phyloP scores from a whole-genome alignment of 2,888 invertebrate species.

The Lomographa bimaculata region DNA sequence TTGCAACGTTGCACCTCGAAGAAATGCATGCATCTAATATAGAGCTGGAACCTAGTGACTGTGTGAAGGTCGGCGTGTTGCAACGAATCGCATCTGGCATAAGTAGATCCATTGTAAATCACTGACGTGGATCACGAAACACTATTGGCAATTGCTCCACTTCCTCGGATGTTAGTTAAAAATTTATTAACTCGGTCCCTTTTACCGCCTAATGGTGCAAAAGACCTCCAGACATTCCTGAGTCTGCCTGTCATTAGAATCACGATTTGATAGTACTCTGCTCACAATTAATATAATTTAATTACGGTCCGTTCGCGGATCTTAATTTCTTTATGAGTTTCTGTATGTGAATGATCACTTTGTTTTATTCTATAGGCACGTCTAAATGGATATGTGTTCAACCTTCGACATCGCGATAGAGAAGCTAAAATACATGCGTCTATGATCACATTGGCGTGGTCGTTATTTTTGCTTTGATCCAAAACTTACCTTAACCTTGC shows the following conservation, averaged over 20 bases:
- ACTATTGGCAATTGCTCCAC: slow-evolving; percentile 45
- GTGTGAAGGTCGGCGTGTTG: slow-evolving; percentile 58
- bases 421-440: no score
- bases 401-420: slow-evolving; percentile 1
- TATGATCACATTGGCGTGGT: no score
- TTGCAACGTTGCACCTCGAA: slow-evolving; percentile 32
- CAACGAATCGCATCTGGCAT: slow-evolving; percentile 61
- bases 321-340: slow-evolving; percentile 9
- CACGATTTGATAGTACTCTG: slow-evolving; percentile 17
- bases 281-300: slow-evolving; percentile 17
- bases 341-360: slow-evolving; percentile 2
- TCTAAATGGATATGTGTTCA: not conserved
- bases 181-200: slow-evolving; percentile 19
- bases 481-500: no score
- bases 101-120: slow-evolving; percentile 57
- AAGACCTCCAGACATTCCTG: slow-evolving; percentile 33
- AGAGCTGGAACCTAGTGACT: slow-evolving; percentile 50
- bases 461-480: no score
- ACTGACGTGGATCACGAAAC: slow-evolving; percentile 60
- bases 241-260: slow-evolving; percentile 17
- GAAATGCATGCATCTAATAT: slow-evolving; percentile 44
- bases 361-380: slow-evolving; percentile 6
- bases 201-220: slow-evolving; percentile 29
- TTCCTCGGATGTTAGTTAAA: slow-evolving; percentile 40
- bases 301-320: slow-evolving; percentile 6